These are phyloP conservation scores for Sphecodes monilicornis DNA, from an alignment of 2,888 invertebrate species.

Conservation along the genomic window DNA sequence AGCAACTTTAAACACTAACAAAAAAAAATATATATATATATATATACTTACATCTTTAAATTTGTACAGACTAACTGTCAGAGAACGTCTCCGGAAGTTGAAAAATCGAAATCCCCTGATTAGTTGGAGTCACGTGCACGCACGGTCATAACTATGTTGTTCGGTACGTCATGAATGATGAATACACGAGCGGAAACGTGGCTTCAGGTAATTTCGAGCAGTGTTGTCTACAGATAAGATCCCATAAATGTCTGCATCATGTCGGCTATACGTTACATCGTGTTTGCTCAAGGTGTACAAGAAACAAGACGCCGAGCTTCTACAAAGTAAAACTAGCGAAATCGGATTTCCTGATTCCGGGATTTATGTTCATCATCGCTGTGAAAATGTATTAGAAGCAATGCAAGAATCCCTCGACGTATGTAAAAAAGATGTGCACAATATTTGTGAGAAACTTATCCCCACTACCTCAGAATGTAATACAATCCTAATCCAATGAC, in stretches of 20 bases:
- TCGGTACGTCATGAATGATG: not conserved
- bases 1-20: too few species aligned
- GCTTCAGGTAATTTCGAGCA: slow-evolving; percentile 3
- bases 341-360: not conserved
- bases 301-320: not conserved
- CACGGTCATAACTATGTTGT: not conserved
- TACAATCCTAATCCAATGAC: too few species aligned
- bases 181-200: not conserved
- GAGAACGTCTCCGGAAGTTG: not conserved
- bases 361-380: not conserved
- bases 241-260: slow-evolving; percentile 1
- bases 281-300: not conserved
- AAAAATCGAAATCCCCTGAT: not conserved
- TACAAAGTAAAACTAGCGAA: not conserved
- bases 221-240: slow-evolving; percentile 1
- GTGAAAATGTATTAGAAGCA: not conserved
- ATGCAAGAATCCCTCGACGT: too few species aligned
- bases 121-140: not conserved
- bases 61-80: too few species aligned
- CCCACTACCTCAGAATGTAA: too few species aligned
- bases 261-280: not conserved
- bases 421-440: too few species aligned
- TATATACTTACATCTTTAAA: too few species aligned
- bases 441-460: too few species aligned
- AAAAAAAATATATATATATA: too few species aligned